Evolutionary conservation across 1,140 invertebrate genomes (phyloP).

Genomic region (Pinna nobilis): DNA sequence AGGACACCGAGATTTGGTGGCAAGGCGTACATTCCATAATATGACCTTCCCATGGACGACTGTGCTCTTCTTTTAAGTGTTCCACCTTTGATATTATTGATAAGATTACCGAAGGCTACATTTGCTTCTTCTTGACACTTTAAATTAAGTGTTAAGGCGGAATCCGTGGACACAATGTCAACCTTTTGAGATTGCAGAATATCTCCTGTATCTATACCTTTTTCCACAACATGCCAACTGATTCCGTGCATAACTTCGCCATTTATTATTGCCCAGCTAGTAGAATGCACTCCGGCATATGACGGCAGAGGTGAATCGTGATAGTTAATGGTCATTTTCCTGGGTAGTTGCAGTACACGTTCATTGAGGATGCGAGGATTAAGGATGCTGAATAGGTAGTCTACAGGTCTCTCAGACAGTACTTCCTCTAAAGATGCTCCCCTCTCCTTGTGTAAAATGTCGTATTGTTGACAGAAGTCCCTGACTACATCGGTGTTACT

Average conservation of each 20-base stretch:
- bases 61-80: conserved; percentile 30
- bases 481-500: conserved; percentile 35
- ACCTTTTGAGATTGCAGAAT: conserved; percentile 46
- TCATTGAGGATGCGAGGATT: conserved; percentile 53
- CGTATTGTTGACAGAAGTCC: conserved; percentile 39
- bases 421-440: conserved; percentile 38
- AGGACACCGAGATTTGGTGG: conserved; percentile 56
- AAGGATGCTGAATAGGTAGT: conserved; percentile 58
- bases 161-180: conserved; percentile 40
- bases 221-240: conserved; percentile 54
- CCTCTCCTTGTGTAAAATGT: conserved; percentile 34
- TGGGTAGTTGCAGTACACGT: conserved; percentile 40
- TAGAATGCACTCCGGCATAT: conserved; percentile 56
- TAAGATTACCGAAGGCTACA: conserved; percentile 36
- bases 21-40: conserved; percentile 50
- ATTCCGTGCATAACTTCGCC: conserved; percentile 54
- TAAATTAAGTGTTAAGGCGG: conserved; percentile 53
- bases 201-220: conserved; percentile 55
- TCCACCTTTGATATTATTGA: conserved; percentile 32
- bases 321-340: conserved; percentile 50
- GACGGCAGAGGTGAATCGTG: conserved; percentile 56
- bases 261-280: conserved; percentile 55
- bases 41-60: conserved; percentile 39
- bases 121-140: conserved; percentile 54
- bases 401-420: conserved; percentile 16